Base-by-base conservation (phyloP, 2,888 invertebrate species). In the Ephialtes manifestator region DNA sequence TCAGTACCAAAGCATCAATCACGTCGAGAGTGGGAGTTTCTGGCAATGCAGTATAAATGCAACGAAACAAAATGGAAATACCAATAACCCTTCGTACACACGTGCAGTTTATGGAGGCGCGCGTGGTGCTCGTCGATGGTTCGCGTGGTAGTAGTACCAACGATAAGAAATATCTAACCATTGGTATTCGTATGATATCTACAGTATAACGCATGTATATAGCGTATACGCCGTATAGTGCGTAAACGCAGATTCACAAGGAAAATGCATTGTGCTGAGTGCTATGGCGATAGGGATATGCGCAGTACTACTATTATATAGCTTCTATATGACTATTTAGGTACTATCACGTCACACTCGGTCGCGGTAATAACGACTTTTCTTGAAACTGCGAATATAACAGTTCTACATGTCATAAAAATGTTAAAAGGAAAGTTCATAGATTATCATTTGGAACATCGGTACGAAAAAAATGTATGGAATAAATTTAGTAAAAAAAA, bases 41-140 rank as follows among this genome's bases (percentile, higher is more conserved):
- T 18, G 35, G 35, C 15, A 8, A 18, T 58, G 39, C 20, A 18
- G 35, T 46, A 11, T 4, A 24, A 8, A 43, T 58, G 39, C 39
- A 72, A 43, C n/a, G 58, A 39, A 24, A 58, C 58, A 58, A 58
- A 20, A 72, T 58, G 58, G 24, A 43, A 72, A 72, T 72, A 43
- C 58, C 35, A 72, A 72, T 58, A 70, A 5, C 28, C 15, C 72
- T 28, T 2, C 28, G 3, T 71, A 43, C 72, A 43, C 72, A 43
- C 55, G 72, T 72, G 55, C 55, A 55, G 55, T 72, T 72, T 58
- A 58, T 43, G 55, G 24, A 24, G 58, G 39, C 24, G 48, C 15
- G n/a, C 24, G 43, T 31, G 58, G 8, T 35, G 58, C 8, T 24
- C 46, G n/a, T 24, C 28, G 39, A 72, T 58, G 72, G n/a, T 0